phyloP scores from a whole-genome alignment of 2,888 invertebrate species.

The Sesia apiformis region DNA sequence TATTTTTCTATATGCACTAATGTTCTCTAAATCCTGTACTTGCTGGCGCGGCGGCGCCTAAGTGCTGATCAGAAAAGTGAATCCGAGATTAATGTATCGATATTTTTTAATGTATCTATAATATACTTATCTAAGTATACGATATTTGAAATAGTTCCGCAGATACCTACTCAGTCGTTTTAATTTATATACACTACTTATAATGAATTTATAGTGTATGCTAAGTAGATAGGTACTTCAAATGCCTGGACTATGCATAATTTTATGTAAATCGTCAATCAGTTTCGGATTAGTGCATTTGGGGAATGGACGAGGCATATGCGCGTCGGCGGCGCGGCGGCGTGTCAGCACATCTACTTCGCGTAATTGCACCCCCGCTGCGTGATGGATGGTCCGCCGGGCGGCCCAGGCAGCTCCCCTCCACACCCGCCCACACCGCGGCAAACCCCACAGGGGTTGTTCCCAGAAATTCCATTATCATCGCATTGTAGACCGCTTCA shows the following conservation, averaged over 20 bases:
- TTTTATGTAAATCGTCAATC: neutral
- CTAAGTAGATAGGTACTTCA: too few relatives aligned
- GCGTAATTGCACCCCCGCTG: slow-evolving; percentile 49
- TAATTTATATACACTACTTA: too few relatives aligned
- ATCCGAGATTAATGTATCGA: too few relatives aligned
- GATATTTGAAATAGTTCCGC: too few relatives aligned
- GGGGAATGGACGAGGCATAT: neutral
- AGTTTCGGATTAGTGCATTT: neutral
- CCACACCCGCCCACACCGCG: slow-evolving; percentile 26
- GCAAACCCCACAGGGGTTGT: slow-evolving; percentile 62
- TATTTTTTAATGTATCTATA: too few relatives aligned
- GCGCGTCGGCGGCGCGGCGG: slow-evolving; percentile 20
- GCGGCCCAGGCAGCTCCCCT: slow-evolving; percentile 17
- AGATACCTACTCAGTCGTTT: too few relatives aligned
- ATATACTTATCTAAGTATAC: too few relatives aligned
- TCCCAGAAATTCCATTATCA: slow-evolving; percentile 70
- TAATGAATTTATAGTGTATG: too few relatives aligned
- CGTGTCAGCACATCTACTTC: slow-evolving; percentile 69
- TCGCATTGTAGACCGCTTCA: slow-evolving; percentile 37
- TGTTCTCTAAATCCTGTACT: too few relatives aligned
- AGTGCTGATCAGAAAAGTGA: too few relatives aligned
- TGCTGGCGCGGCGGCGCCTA: too few relatives aligned
- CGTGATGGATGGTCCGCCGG: slow-evolving; percentile 58
- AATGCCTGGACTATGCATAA: neutral
- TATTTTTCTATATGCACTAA: too few relatives aligned